phyloP scores from a whole-genome alignment of 2,888 invertebrate genomes.

The Rhagonycha fulva region DNA sequence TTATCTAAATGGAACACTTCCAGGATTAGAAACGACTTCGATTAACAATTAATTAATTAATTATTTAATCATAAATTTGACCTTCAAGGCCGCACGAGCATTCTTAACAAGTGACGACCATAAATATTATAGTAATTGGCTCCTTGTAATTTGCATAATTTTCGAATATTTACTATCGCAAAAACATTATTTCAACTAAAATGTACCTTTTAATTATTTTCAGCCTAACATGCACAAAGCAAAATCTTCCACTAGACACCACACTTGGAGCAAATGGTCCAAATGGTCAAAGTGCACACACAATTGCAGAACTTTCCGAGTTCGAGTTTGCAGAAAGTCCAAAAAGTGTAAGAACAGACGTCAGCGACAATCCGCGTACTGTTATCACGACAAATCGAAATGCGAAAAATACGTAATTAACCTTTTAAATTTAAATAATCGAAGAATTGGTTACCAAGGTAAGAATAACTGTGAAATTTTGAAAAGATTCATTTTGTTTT shows the following conservation, averaged over 20 bases:
- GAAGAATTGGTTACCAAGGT: conserved; percentile 17
- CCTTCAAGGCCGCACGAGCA: background rate
- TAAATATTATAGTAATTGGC: background rate
- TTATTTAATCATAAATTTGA: background rate
- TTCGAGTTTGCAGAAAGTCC: conserved; percentile 75
- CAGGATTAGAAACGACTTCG: background rate
- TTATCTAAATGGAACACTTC: background rate
- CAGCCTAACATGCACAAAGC: conserved; percentile 46
- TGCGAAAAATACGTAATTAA: conserved; percentile 72
- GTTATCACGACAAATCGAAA: conserved; percentile 79
- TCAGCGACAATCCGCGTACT: conserved; percentile 82
- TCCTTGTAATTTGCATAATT: background rate
- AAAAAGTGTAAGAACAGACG: conserved; percentile 77
- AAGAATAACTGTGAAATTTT: background rate
- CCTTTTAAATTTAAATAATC: conserved; percentile 51
- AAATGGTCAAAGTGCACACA: conserved; percentile 81
- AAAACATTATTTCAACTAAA: background rate
- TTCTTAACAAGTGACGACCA: background rate
- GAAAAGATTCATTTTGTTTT: background rate
- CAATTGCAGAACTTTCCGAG: conserved; percentile 78
- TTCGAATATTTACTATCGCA: background rate
- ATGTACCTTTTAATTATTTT: conserved; percentile 25
- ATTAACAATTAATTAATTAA: background rate
- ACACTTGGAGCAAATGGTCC: conserved; percentile 78
- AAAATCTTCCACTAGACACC: conserved; percentile 42